These are phyloP conservation scores for Pseudomyrmex flavicornis DNA, from an alignment of 1,140 invertebrate genomes.

Conservation along the genomic window DNA sequence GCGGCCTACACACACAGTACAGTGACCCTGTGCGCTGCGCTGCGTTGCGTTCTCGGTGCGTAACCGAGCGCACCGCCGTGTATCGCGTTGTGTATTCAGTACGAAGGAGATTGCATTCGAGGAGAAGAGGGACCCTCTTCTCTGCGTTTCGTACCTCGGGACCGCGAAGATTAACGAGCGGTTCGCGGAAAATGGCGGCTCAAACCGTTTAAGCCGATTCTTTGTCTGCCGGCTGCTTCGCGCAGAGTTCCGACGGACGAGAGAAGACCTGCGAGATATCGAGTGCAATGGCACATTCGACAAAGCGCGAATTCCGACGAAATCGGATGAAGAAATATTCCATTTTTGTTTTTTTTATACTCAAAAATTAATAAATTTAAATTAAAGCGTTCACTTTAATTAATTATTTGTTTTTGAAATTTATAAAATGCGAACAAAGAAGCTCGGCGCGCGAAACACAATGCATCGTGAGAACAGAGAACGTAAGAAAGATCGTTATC, in stretches of 20 bases:
- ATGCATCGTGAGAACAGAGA: constrained; percentile 28
- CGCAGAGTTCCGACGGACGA: not conserved
- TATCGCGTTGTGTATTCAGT: constrained; percentile 65
- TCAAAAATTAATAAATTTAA: not conserved
- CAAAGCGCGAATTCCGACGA: not conserved
- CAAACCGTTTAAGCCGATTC: constrained; percentile 57
- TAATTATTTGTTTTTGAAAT: not conserved
- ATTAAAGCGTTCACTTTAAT: too few relatives aligned
- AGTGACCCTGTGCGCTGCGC: constrained; percentile 59
- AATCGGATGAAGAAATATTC: not conserved
- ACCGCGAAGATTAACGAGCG: constrained; percentile 69
- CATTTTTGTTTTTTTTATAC: not conserved
- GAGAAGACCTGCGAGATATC: not conserved
- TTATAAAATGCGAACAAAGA: not conserved
- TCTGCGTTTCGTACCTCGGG: constrained; percentile 49
- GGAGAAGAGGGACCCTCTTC: constrained; percentile 22
- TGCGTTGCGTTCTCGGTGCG: constrained; percentile 52
- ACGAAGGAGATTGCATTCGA: constrained; percentile 57
- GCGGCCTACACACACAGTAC: constrained; percentile 70
- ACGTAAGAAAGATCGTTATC: constrained; percentile 30
- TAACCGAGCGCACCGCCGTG: constrained; percentile 63
- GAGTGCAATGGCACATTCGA: not conserved
- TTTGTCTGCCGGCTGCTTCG: constrained; percentile 39
- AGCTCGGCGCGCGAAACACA: too few relatives aligned
- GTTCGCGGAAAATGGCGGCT: constrained; percentile 69